Percentiles rank a stretch among this genome's conserved stretches.
Conservation (phyloP, 2,888 invertebrate genomes). For the Steinernema carpocapsae region DNA sequence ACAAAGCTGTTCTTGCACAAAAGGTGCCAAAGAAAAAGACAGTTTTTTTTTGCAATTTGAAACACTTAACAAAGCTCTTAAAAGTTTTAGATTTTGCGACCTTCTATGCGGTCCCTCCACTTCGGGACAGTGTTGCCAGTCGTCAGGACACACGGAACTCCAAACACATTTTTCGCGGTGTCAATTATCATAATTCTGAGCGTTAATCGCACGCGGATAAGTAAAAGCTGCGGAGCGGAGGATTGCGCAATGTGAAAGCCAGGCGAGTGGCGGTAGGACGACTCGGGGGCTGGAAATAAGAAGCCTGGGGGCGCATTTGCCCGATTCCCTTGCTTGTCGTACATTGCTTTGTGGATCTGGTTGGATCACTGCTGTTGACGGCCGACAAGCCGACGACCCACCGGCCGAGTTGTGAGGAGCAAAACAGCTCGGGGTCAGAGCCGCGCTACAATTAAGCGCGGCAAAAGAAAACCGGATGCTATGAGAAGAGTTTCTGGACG, state of each 20-base stretch:
- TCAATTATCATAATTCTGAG: conserved; percentile 33
- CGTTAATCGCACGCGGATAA: conserved; percentile 29
- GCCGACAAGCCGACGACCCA: conserved; percentile 1
- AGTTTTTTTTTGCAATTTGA: too few species aligned
- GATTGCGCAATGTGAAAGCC: conserved; percentile 28
- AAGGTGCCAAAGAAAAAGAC: too few species aligned
- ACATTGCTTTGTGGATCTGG: conserved; percentile 23
- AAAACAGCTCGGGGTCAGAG: conserved; percentile 35
- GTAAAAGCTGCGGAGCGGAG: conserved; percentile 28
- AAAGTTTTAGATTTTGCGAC: too few species aligned
- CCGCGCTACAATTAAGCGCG: conserved; percentile 32
- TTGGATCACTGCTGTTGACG: conserved; percentile 4
- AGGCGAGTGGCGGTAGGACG: conserved; percentile 18
- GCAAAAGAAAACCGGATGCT: conserved; percentile 29
- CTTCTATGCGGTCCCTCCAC: too few species aligned
- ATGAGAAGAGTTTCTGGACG: conserved; percentile 12
- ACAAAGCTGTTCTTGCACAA: too few species aligned
- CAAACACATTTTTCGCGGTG: conserved; percentile 3
- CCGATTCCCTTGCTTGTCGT: conserved; percentile 10
- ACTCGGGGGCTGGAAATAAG: conserved; percentile 16
- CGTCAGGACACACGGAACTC: background rate
- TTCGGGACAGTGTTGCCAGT: background rate
- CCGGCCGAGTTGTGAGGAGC: background rate
- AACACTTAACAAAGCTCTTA: too few species aligned
- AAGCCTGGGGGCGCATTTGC: conserved; percentile 24